Percentiles rank a stretch among this genome's conserved stretches.
Evolutionary conservation across 2,113 vertebrate genomes (phyloP).

Genomic region (Pica pica): DNA sequence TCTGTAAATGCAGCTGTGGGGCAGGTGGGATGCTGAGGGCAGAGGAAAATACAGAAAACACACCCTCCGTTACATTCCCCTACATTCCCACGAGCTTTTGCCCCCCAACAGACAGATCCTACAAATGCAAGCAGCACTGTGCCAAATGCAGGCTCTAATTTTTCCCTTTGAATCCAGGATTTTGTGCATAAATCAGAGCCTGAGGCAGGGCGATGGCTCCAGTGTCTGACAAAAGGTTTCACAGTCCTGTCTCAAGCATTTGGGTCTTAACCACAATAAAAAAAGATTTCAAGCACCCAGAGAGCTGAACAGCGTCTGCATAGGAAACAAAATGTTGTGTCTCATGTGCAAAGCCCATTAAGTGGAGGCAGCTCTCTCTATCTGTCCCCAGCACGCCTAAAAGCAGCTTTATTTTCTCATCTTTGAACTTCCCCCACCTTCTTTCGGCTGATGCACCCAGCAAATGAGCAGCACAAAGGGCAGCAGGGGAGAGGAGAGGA

Average conservation of each 20-base stretch:
- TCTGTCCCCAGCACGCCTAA: neutral
- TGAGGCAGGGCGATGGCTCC: neutral
- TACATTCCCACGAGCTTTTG: neutral
- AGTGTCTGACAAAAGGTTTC: neutral
- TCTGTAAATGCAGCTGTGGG: rapidly evolving
- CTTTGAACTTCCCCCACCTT: neutral
- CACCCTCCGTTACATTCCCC: rapidly evolving
- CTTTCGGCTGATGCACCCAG: neutral
- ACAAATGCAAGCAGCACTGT: neutral
- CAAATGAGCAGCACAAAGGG: neutral
- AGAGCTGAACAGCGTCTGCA: neutral
- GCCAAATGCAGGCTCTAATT: neutral
- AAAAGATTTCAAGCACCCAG: neutral
- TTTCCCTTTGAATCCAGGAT: neutral
- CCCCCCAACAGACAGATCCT: neutral
- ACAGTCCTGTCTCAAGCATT: neutral
- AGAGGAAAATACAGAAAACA: neutral
- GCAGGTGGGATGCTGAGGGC: neutral
- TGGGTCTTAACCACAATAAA: neutral
- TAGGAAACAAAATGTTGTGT: neutral
- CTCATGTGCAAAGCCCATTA: neutral
- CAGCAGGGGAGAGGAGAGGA: neutral
- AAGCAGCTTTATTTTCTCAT: neutral
- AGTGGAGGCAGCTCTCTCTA: neutral
- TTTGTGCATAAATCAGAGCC: neutral